Conservation (phyloP, 2,797 vertebrate species). For the Scleropages formosus region DNA sequence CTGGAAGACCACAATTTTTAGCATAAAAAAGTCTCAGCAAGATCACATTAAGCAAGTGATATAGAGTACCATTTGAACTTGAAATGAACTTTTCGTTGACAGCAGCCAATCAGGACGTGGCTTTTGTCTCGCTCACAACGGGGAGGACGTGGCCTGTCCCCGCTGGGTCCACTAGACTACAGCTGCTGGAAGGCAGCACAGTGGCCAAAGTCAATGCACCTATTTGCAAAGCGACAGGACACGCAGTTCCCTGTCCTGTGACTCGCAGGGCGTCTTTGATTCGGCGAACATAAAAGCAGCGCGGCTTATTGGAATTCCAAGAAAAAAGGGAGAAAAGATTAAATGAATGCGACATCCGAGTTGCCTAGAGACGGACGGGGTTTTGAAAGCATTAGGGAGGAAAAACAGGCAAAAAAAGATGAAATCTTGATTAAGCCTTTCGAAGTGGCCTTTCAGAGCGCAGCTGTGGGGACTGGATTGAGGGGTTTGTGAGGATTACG, state of each 20-base stretch:
- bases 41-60: too few species aligned
- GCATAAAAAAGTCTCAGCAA: too few species aligned
- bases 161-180: too few species aligned
- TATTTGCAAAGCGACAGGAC: slow-evolving; percentile 3
- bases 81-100: too few species aligned
- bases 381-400: slow-evolving; percentile 63
- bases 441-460: slow-evolving; percentile 27
- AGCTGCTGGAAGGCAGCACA: slow-evolving; percentile 6
- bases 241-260: not conserved
- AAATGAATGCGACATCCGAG: slow-evolving; percentile 68
- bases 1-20: too few species aligned
- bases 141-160: too few species aligned
- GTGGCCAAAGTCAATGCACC: not conserved
- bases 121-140: too few species aligned
- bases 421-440: slow-evolving; percentile 33
- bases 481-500: slow-evolving; percentile 38
- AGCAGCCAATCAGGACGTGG: too few species aligned
- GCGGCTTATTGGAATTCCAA: slow-evolving; percentile 17
- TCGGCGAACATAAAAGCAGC: not conserved
- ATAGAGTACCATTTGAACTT: too few species aligned
- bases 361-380: slow-evolving; percentile 65
- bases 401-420: slow-evolving; percentile 54
- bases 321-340: slow-evolving; percentile 44
- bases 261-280: not conserved
- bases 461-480: slow-evolving; percentile 43